Conservation (phyloP, 2,888 invertebrate species). For the Hoplodrina ambigua region DNA sequence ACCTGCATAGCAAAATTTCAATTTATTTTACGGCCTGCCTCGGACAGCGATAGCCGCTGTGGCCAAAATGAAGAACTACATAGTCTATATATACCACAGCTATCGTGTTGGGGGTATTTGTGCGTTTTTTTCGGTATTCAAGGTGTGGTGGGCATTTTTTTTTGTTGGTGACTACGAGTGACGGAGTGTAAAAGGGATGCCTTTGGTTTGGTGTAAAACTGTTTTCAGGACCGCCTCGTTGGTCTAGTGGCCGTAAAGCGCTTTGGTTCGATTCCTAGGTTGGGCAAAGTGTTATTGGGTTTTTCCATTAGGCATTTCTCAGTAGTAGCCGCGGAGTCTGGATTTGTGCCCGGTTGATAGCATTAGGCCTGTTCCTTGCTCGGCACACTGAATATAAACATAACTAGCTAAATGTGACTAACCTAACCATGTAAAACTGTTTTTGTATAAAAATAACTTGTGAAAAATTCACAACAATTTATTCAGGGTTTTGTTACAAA, state of each 20-base stretch:
- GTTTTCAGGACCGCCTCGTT: too few species aligned
- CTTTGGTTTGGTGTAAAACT: neutral
- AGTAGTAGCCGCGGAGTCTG: too few species aligned
- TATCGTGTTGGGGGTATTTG: conserved; percentile 7
- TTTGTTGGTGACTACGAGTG: conserved; percentile 21
- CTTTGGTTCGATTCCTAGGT: too few species aligned
- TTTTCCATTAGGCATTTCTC: too few species aligned
- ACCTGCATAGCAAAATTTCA: conserved; percentile 62
- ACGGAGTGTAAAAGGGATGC: neutral
- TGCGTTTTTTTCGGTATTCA: conserved; percentile 23
- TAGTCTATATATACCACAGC: neutral
- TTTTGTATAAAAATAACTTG: neutral
- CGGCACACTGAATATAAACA: too few species aligned
- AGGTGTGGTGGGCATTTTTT: neutral
- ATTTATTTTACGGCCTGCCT: conserved; percentile 59
- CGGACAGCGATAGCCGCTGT: conserved; percentile 32
- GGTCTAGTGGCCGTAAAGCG: too few species aligned
- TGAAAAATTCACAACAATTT: too few species aligned
- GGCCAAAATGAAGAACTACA: conserved; percentile 46
- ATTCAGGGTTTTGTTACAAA: too few species aligned
- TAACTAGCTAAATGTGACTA: too few species aligned
- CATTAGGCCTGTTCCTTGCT: too few species aligned
- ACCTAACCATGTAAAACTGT: neutral
- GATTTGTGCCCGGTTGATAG: too few species aligned
- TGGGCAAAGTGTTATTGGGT: too few species aligned